A percentile compares a stretch with the other conserved stretches of the same genome.
Conservation (phyloP, 2,113 vertebrate genomes). For the Mellivora capensis region DNA sequence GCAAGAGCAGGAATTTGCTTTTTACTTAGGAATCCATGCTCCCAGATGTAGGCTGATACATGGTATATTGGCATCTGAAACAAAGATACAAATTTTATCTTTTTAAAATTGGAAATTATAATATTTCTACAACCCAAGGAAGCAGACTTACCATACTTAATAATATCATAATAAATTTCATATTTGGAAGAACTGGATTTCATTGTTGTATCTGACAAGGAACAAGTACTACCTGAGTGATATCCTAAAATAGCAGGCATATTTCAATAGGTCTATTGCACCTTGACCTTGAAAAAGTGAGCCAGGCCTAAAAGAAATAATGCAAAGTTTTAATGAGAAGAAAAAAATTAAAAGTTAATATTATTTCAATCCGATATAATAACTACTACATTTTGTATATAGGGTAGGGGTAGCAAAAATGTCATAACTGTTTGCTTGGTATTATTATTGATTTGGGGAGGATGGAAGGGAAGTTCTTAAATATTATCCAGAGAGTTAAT, state of each 20-base stretch:
- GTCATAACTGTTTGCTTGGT: neutral
- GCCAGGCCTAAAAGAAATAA: neutral
- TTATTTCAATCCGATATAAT: neutral
- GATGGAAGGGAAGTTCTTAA: neutral
- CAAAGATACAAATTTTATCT: neutral
- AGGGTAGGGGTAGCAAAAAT: neutral
- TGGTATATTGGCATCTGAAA: neutral
- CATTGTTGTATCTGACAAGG: neutral
- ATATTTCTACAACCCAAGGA: neutral
- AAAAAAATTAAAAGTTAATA: neutral
- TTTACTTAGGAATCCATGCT: neutral
- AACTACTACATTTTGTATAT: neutral
- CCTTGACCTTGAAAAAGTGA: neutral
- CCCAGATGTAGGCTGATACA: neutral
- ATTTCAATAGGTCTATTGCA: neutral
- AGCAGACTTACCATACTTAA: neutral
- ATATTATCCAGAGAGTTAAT: neutral
- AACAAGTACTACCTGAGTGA: neutral
- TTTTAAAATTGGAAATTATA: neutral
- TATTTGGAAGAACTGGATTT: neutral
- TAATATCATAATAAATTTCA: neutral
- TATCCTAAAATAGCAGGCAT: neutral
- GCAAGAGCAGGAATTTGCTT: neutral
- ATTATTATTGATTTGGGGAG: neutral
- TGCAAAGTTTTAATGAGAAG: neutral